Evolutionary conservation across 2,113 vertebrate genomes (phyloP).

Genomic region (Pelobates fuscus): DNA sequence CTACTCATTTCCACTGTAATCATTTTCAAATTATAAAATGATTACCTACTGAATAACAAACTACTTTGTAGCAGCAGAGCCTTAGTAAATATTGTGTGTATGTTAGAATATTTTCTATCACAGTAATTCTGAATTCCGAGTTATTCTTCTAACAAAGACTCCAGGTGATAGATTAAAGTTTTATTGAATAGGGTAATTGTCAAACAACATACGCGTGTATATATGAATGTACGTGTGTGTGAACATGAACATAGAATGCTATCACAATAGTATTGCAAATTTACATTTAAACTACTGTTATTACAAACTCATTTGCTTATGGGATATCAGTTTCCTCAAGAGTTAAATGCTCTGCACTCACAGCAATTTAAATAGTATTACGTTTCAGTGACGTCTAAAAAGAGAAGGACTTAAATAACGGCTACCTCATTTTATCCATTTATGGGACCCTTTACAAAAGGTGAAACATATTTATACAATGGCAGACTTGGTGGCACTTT

Average conservation of each 20-base stretch:
- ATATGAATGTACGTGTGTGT: neutral
- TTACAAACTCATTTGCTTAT: constrained; percentile 36
- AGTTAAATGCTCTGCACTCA: constrained; percentile 13
- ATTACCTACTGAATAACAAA: too few species aligned
- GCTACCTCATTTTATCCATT: constrained; percentile 12
- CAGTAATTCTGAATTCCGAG: too few species aligned
- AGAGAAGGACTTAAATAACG: constrained; percentile 42
- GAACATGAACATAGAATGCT: neutral
- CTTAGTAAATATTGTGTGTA: too few species aligned
- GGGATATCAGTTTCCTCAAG: constrained; percentile 1
- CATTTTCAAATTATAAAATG: too few species aligned
- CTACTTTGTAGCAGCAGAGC: too few species aligned
- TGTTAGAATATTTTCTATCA: too few species aligned
- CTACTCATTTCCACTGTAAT: too few species aligned
- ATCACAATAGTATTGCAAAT: neutral
- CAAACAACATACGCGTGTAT: constrained; percentile 14
- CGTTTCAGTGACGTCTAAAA: constrained; percentile 45
- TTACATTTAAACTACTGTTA: constrained; percentile 20
- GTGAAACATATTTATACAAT: constrained; percentile 24
- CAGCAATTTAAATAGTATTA: neutral
- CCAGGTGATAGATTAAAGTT: constrained; percentile 8
- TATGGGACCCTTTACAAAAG: constrained; percentile 40
- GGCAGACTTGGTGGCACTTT: neutral
- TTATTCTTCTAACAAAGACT: constrained; percentile 14
- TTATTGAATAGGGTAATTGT: neutral